Evolutionary conservation across 2,113 vertebrate species (phyloP), one percentile per base, ranked within the genome.

Genomic region (Vanacampus margaritifer): DNA sequence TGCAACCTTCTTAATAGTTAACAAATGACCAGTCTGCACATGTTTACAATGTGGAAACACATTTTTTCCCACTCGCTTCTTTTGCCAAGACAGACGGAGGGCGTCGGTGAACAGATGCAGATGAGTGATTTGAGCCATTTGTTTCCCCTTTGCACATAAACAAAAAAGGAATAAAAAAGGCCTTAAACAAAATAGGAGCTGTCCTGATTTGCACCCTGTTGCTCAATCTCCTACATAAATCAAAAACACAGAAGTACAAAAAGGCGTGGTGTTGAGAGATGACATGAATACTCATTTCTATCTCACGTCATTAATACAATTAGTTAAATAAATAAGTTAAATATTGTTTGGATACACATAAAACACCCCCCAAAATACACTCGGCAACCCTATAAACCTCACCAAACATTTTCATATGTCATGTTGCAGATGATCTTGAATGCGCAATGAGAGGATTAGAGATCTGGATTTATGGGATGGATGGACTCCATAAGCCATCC

Each of bases 51-150:
- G 24, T 5, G 14, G 26, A 57, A 32, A 32, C 14, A 43, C 37
- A 5, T n/a, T 51, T 59, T 37, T 43, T 41, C 43, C n/a, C 26
- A n/a, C 37, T 16, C 23, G 6, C 39, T 14, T 62, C 23, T 43
- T 39, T 37, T 76, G 74, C 71, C 76, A 73, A 69, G 59, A 39
- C 72, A 75, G 77, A 69, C 67, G 76, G 74, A 79, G 54, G 48
- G 50, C 46, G 71, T 74, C 60, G 67, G 32, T 9, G 48, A 79
- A 78, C 72, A 71, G 64, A 80, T 71, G 81, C 43, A 48, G 19
- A n/a, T n/a, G 43, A 46, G 32, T 66, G 73, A 81, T 79, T 36
- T 70, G 76, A 64, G 79, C 74, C 68, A 56, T 51, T 54, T 69
- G 65, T 64, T 77, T 8, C 53, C 60, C 28, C 46, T 24, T 48